Conservation (phyloP, 2,113 vertebrate genomes). For the Megaleporinus macrocephalus region DNA sequence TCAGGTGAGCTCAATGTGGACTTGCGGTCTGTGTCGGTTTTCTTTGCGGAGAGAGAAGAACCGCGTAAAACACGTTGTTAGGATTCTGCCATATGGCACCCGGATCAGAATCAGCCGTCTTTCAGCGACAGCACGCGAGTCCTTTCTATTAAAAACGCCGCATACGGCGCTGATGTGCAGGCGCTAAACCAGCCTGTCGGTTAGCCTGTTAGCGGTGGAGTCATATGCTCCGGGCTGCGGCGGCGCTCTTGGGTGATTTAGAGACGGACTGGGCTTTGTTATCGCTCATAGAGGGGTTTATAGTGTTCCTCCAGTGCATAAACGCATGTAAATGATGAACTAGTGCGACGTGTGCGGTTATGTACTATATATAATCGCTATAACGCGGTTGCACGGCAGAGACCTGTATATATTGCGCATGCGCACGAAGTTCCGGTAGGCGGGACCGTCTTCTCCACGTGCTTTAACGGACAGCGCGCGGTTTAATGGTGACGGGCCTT, state of each 20-base stretch:
- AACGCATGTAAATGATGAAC: neutral
- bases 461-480: neutral
- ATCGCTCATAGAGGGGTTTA: neutral
- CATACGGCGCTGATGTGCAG: neutral
- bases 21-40: conserved; percentile 39
- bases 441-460: conserved; percentile 39
- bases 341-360: neutral
- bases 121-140: neutral
- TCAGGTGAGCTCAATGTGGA: conserved; percentile 58
- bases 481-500: neutral
- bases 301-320: neutral
- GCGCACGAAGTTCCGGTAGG: conserved; percentile 28
- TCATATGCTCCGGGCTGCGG: neutral
- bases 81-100: neutral
- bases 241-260: neutral
- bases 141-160: neutral
- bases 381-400: neutral
- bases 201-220: conserved; percentile 7
- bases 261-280: neutral
- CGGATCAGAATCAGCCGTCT: neutral
- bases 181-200: conserved; percentile 15
- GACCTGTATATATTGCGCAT: conserved; percentile 19
- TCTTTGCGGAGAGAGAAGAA: neutral
- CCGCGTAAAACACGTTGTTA: neutral
- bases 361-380: neutral